Evolutionary conservation across 2,113 vertebrate species (phyloP).

Genomic region (Chaetodon trifascialis): DNA sequence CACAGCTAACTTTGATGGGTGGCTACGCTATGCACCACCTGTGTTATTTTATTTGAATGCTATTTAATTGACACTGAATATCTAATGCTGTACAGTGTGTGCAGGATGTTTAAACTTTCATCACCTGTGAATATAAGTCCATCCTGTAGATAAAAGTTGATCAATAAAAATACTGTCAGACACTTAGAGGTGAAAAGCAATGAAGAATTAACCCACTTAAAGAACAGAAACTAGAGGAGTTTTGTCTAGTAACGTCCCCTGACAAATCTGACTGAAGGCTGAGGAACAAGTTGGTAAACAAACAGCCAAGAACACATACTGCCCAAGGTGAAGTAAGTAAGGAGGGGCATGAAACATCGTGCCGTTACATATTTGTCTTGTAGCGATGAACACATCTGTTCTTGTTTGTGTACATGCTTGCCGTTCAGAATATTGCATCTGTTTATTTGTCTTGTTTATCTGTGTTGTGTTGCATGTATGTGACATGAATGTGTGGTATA

Average conservation of each 20-base stretch:
- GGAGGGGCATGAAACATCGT: constrained; percentile 15
- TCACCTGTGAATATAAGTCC: not conserved
- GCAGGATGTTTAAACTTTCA: not conserved
- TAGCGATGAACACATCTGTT: constrained; percentile 35
- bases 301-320: constrained; percentile 25
- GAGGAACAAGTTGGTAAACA: constrained; percentile 18
- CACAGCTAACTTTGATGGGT: not conserved
- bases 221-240: not conserved
- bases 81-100: not conserved
- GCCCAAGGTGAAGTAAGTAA: not conserved
- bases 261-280: constrained; percentile 42
- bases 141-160: not conserved
- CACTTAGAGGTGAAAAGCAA: not conserved
- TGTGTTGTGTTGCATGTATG: not conserved
- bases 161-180: not conserved
- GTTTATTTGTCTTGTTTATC: not conserved
- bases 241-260: not conserved
- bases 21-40: not conserved
- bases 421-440: not conserved
- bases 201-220: not conserved
- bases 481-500: not conserved
- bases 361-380: constrained; percentile 37
- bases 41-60: not conserved
- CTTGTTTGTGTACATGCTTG: constrained; percentile 16
- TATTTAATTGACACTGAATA: not conserved